A percentile compares a stretch with the other conserved stretches of the same genome.
Conservation (phyloP, 92 coral and sea anemone genomes). For the Metridium senile region DNA sequence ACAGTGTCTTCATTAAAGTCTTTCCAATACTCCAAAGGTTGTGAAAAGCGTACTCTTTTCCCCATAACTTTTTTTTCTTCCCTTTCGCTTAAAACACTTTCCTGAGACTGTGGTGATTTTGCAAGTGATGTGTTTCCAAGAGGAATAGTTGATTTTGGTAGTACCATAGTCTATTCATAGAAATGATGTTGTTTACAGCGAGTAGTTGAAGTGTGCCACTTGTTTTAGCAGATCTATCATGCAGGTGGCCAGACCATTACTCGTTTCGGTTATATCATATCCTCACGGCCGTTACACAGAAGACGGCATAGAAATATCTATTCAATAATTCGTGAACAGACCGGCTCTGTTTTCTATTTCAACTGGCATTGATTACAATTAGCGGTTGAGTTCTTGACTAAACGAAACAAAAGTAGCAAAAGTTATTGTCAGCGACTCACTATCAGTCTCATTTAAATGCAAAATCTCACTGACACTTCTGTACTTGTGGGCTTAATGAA, state of each 20-base stretch:
- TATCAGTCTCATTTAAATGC: slow-evolving; percentile 9
- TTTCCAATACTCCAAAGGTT: slow-evolving; percentile 68
- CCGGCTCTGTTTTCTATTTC: background rate
- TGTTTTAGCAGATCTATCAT: background rate
- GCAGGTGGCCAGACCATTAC: background rate
- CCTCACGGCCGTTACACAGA: too few relatives aligned
- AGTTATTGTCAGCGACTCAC: background rate
- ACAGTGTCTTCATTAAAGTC: slow-evolving; percentile 70
- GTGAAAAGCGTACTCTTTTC: slow-evolving; percentile 68
- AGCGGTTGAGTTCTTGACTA: background rate
- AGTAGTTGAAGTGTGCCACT: background rate
- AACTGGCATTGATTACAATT: background rate
- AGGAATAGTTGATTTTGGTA: slow-evolving; percentile 2
- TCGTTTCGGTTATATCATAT: too few relatives aligned
- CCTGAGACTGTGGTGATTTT: background rate
- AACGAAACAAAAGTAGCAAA: background rate
- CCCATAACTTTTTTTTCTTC: background rate
- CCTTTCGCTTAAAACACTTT: slow-evolving; percentile 1
- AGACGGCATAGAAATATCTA: too few relatives aligned
- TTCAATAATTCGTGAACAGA: too few relatives aligned
- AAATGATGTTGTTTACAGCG: background rate
- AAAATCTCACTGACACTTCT: slow-evolving; percentile 14
- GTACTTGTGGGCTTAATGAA: background rate
- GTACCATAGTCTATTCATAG: background rate
- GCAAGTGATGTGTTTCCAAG: slow-evolving; percentile 1